Conservation (phyloP, 1,140 invertebrate species). For the Lepeophtheirus salmonis region DNA sequence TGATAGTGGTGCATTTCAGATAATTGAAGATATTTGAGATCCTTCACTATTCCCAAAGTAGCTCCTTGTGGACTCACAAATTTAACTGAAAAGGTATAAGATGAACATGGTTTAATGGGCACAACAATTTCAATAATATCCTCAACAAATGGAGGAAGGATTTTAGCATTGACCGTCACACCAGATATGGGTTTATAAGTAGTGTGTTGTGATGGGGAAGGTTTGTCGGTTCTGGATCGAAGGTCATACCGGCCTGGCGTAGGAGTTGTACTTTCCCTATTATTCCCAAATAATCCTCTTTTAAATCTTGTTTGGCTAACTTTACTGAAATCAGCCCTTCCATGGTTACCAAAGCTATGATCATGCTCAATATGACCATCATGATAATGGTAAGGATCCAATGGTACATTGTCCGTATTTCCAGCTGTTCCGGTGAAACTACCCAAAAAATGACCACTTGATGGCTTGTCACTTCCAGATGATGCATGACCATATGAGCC, state of each 20-base stretch:
- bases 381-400: background rate
- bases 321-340: background rate
- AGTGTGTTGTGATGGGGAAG: background rate
- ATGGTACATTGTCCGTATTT: background rate
- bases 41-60: background rate
- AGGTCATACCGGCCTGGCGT: background rate
- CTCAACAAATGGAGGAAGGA: conserved; percentile 3
- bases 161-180: background rate
- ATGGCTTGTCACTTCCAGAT: background rate
- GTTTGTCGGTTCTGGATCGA: background rate
- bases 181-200: background rate
- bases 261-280: background rate
- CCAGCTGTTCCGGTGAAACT: background rate
- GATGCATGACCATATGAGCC: background rate
- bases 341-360: background rate
- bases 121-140: conserved; percentile 10
- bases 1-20: conserved; percentile 8
- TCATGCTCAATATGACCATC: background rate
- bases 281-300: background rate
- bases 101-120: background rate
- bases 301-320: background rate
- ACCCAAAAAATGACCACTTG: background rate
- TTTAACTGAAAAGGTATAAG: conserved; percentile 8
- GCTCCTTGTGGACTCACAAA: background rate
- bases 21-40: background rate